phyloP scores from a whole-genome alignment of 2,113 vertebrate species.

The Clarias magur region DNA sequence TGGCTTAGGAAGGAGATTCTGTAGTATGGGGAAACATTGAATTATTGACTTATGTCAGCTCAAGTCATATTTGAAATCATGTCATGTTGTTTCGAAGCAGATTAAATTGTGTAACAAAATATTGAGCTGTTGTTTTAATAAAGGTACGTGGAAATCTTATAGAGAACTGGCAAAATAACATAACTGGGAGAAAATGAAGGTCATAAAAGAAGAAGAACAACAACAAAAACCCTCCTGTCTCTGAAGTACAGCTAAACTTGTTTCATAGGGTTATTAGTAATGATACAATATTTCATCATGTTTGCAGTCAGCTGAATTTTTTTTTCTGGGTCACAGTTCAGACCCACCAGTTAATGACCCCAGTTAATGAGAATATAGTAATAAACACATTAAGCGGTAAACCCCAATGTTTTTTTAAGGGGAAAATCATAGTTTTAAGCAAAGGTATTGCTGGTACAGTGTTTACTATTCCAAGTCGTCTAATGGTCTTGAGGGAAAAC shows the following conservation, averaged over 20 bases:
- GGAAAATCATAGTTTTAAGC: not conserved
- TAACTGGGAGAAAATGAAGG: too few relatives aligned
- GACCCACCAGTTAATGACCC: not conserved
- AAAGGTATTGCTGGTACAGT: not conserved
- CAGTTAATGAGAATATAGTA: not conserved
- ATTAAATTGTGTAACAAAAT: too few relatives aligned
- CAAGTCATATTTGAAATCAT: too few relatives aligned
- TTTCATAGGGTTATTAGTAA: not conserved
- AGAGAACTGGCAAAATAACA: too few relatives aligned
- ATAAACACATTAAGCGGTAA: not conserved
- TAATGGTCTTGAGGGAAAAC: not conserved
- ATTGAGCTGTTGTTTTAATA: too few relatives aligned
- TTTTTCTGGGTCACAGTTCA: not conserved
- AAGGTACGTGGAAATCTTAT: too few relatives aligned
- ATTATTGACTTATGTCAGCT: too few relatives aligned
- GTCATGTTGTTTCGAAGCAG: too few relatives aligned
- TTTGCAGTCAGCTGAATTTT: not conserved
- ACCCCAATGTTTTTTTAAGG: not conserved
- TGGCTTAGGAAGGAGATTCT: too few relatives aligned
- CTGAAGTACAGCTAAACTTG: not conserved
- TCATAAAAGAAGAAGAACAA: too few relatives aligned
- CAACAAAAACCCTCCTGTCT: too few relatives aligned
- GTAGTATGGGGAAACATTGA: too few relatives aligned
- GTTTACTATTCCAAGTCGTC: slow-evolving; percentile 2
- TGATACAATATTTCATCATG: not conserved